A percentile compares a stretch with the other conserved stretches of the same genome.
phyloP scores from a whole-genome alignment of 2,113 vertebrate genomes.

The Stegostoma tigrinum region DNA sequence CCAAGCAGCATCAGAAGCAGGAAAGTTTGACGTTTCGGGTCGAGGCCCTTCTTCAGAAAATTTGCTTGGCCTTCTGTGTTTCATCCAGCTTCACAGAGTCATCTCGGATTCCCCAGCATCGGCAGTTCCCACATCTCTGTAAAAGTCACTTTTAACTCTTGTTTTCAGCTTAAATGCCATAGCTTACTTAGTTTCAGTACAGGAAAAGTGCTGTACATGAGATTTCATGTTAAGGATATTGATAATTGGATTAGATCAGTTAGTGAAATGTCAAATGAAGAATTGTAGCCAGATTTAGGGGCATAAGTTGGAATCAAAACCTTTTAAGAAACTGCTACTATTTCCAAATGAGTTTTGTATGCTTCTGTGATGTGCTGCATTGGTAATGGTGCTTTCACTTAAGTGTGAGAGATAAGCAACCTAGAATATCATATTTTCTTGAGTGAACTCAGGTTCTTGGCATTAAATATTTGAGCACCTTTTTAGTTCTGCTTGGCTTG shows the following conservation, averaged over 20 bases:
- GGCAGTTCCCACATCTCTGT: too few species aligned
- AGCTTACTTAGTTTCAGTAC: background rate
- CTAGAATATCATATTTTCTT: background rate
- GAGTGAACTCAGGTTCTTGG: background rate
- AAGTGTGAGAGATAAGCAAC: background rate
- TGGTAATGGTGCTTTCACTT: background rate
- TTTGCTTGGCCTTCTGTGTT: too few species aligned
- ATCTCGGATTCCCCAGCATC: too few species aligned
- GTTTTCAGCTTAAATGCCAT: background rate
- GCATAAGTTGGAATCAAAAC: background rate
- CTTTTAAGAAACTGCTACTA: background rate
- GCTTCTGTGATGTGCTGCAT: background rate
- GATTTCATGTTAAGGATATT: background rate
- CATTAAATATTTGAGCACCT: background rate
- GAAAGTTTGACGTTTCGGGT: too few species aligned
- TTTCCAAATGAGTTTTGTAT: background rate
- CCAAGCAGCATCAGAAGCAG: too few species aligned
- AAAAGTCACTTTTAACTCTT: background rate
- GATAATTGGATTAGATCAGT: background rate
- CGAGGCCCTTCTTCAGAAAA: too few species aligned
- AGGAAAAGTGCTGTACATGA: background rate
- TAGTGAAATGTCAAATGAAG: background rate
- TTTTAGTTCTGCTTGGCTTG: constrained; percentile 37
- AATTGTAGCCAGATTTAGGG: too few species aligned
- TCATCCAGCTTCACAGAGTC: too few species aligned